Percentiles rank a stretch among this genome's conserved stretches.
Conservation (phyloP, 2,888 invertebrate genomes). For the Pinctada fucata region DNA sequence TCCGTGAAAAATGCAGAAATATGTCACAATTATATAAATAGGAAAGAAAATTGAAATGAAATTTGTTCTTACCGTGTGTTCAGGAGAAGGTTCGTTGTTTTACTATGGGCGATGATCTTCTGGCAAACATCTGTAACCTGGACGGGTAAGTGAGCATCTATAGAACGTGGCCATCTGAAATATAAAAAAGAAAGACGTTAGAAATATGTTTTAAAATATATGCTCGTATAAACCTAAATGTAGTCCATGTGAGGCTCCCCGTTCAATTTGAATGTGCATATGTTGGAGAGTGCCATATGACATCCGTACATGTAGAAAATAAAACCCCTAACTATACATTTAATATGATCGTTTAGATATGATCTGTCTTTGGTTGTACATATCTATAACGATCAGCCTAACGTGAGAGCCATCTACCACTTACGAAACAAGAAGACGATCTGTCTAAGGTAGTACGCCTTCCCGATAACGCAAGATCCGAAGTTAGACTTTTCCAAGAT, state of each 20-base stretch:
- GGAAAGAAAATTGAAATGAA: too few relatives aligned
- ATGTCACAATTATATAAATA: too few relatives aligned
- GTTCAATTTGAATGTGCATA: not conserved
- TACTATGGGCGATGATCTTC: too few relatives aligned
- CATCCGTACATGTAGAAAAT: not conserved
- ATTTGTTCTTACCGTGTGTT: too few relatives aligned
- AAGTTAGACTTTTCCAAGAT: not conserved
- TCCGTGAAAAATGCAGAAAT: too few relatives aligned
- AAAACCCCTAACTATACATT: not conserved
- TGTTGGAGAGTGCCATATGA: not conserved
- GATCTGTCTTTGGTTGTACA: constrained; percentile 1
- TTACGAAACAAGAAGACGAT: not conserved
- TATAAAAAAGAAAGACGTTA: not conserved
- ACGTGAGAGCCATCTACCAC: not conserved
- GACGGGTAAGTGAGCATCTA: not conserved
- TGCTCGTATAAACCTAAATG: not conserved
- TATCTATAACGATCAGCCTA: not conserved
- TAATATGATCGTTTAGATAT: not conserved
- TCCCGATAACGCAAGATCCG: not conserved
- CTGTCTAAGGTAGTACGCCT: not conserved
- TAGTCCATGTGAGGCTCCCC: not conserved
- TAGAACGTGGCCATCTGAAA: not conserved
- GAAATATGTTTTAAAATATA: not conserved
- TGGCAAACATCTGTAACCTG: not conserved
- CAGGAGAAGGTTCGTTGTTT: too few relatives aligned